Evolutionary conservation across 1,140 invertebrate genomes (phyloP), one percentile per base, ranked within the genome.

Genomic region (Archegozetes longisetosus): DNA sequence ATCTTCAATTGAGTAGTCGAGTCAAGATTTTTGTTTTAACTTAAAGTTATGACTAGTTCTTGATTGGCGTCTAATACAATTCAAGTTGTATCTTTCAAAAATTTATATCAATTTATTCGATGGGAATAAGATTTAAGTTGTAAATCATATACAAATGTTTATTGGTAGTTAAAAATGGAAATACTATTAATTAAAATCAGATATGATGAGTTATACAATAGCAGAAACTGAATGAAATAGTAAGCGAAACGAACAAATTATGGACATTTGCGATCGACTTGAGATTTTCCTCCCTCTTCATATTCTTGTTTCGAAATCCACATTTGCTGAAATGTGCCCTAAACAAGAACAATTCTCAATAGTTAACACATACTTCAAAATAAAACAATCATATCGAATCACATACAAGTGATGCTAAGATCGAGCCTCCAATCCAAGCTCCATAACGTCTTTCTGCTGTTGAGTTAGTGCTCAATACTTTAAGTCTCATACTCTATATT

Each of bases 231-330:
- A n/a, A n/a, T n/a, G n/a, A n/a, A n/a, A n/a, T 40, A 9, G 32
- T 40, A 40, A 40, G 6, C 32, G 17, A 40, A 40, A 40, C 32
- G 17, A 40, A 40, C 32, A 40, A 40, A 9, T 40, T 64, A 65
- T 13, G 88, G 87, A 71, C 89, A 93, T 73, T 92, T 93, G 65
- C 90, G 78, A 67, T 95, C 92, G 28, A 96, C 84, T 71, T 91
- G 88, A 23, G 81, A 78, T 68, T 92, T 92, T 2, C 92, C 92
- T 1, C 82, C 84, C 70, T 96, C 92, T 67, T 95, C 90, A 74
- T 95, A 96, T 71, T 96, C 92, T 70, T 93, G 89, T 65, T 89
- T 90, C 0, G 88, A 92, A 61, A 96, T 86, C 92, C 92, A 96
- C 86, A 95, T 92, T 74, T 95, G 91, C 70, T 95, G 92, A 76